These are phyloP conservation scores for Anhinga rufa DNA, from an alignment of 2,113 vertebrate genomes.

Conservation along the genomic window DNA sequence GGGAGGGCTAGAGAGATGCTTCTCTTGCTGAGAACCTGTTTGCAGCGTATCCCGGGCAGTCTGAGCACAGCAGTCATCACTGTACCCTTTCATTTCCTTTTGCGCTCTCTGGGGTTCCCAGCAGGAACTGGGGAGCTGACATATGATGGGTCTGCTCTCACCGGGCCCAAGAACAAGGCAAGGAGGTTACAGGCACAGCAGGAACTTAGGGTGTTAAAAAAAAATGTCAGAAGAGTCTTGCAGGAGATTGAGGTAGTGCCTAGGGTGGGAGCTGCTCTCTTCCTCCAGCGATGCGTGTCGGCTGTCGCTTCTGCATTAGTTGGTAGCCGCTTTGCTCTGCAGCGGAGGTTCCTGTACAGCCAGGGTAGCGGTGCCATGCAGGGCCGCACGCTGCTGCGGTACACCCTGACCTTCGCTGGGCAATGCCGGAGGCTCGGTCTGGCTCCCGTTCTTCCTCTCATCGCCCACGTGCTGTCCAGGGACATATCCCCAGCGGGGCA, in stretches of 20 bases:
- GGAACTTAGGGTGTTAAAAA: accelerated
- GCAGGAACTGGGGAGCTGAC: not conserved
- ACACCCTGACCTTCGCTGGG: not conserved
- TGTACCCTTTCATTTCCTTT: not conserved
- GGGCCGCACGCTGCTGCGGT: not conserved
- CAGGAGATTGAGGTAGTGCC: not conserved
- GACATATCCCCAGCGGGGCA: accelerated
- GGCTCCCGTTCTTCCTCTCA: not conserved
- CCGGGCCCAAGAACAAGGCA: not conserved
- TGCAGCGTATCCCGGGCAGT: not conserved
- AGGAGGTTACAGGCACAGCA: not conserved
- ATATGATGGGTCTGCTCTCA: accelerated
- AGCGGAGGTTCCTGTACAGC: conserved; percentile 19
- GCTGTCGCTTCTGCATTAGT: not conserved
- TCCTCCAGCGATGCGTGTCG: no score
- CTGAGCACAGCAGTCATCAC: not conserved
- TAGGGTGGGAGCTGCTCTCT: not conserved
- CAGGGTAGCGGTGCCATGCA: not conserved
- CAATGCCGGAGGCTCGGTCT: accelerated
- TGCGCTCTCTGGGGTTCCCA: not conserved
- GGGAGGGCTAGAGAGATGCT: not conserved
- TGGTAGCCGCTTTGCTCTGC: not conserved
- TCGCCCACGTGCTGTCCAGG: not conserved
- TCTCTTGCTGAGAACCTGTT: no score
- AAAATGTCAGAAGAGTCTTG: not conserved